Evolutionary conservation across 2,888 invertebrate species (phyloP).

Genomic region (Chalcis sispes): DNA sequence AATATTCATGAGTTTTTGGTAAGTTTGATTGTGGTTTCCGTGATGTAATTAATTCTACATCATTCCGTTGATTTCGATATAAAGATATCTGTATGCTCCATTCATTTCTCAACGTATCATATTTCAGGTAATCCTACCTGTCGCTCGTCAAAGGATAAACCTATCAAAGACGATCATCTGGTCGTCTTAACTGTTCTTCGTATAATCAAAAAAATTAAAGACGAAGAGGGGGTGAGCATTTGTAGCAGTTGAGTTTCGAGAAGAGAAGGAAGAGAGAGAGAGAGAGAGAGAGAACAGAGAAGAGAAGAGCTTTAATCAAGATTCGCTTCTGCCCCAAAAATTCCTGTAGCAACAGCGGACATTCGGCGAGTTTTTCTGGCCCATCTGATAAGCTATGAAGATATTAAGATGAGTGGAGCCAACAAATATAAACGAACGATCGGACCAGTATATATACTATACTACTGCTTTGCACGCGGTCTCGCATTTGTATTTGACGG

Average conservation of each 20-base stretch:
- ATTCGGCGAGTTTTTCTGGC: constrained; percentile 68
- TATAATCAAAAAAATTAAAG: constrained; percentile 37
- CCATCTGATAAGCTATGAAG: constrained; percentile 70
- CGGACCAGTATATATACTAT: constrained; percentile 42
- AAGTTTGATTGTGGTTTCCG: no score
- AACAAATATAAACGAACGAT: constrained; percentile 65
- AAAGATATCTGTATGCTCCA: neutral
- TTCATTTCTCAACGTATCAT: constrained; percentile 17
- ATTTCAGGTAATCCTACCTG: constrained; percentile 39
- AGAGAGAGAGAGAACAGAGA: neutral
- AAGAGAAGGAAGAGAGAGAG: neutral
- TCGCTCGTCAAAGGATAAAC: constrained; percentile 41
- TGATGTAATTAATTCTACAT: constrained; percentile 20
- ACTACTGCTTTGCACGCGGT: neutral
- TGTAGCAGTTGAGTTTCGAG: constrained; percentile 41
- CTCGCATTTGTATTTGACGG: constrained; percentile 36
- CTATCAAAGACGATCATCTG: constrained; percentile 63
- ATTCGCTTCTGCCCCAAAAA: constrained; percentile 69
- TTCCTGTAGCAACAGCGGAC: constrained; percentile 64
- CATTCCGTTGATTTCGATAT: neutral
- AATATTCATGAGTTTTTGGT: neutral
- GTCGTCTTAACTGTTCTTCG: constrained; percentile 62
- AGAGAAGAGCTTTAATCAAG: constrained; percentile 66
- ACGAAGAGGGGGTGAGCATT: constrained; percentile 3
- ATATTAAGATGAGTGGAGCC: constrained; percentile 67